phyloP scores from a whole-genome alignment of 2,113 vertebrate genomes.

The Sigmodon hispidus region DNA sequence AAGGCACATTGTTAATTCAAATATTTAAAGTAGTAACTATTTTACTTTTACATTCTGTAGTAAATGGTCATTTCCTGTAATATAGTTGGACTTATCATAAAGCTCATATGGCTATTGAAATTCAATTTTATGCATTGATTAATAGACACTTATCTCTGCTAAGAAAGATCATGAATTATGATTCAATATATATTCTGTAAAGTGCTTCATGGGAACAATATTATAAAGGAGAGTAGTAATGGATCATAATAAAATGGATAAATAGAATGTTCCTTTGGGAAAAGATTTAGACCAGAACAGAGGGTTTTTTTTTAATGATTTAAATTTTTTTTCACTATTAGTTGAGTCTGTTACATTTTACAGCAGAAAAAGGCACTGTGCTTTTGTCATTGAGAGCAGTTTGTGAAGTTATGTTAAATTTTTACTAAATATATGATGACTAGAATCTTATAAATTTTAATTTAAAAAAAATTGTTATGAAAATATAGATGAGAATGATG shows the following conservation, averaged over 20 bases:
- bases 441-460: not conserved
- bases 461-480: not conserved
- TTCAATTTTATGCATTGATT: not conserved
- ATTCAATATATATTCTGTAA: not conserved
- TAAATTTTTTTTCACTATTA: not conserved
- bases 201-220: not conserved
- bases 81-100: not conserved
- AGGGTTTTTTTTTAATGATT: not conserved
- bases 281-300: not conserved
- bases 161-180: conserved; percentile 12
- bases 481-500: not conserved
- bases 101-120: not conserved
- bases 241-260: not conserved
- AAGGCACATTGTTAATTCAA: not conserved
- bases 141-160: not conserved
- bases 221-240: not conserved
- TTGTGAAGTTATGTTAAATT: not conserved
- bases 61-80: not conserved
- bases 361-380: not conserved
- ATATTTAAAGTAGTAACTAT: not conserved
- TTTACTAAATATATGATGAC: not conserved
- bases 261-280: too few relatives aligned
- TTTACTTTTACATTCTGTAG: not conserved
- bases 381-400: not conserved
- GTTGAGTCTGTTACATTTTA: not conserved